Conservation (phyloP, 2,888 invertebrate species). For the Sylvicola cinctus region DNA sequence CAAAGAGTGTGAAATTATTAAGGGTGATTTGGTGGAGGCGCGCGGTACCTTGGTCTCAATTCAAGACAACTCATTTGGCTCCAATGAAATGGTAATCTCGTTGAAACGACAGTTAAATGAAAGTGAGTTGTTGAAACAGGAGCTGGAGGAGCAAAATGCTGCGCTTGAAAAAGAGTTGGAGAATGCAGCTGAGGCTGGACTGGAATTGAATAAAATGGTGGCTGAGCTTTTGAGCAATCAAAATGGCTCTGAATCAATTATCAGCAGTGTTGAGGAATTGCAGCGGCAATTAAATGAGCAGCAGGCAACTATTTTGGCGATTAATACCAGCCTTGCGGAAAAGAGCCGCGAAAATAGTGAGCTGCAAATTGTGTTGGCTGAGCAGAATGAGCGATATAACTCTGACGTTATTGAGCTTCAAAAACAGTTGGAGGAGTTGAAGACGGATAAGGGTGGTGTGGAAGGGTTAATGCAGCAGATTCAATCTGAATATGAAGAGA, state of each 20-base stretch:
- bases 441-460: constrained; percentile 22
- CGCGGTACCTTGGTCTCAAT: constrained; percentile 38
- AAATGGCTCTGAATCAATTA: constrained; percentile 34
- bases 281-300: constrained; percentile 43
- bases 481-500: constrained; percentile 8
- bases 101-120: constrained; percentile 42
- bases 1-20: constrained; percentile 43
- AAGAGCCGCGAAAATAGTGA: constrained; percentile 34
- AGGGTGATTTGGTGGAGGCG: constrained; percentile 37
- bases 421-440: constrained; percentile 30
- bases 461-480: constrained; percentile 18
- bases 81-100: constrained; percentile 48
- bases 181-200: constrained; percentile 56
- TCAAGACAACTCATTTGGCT: constrained; percentile 48
- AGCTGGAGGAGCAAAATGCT: constrained; percentile 44
- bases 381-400: constrained; percentile 28
- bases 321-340: constrained; percentile 29
- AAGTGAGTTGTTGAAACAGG: constrained; percentile 24
- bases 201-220: constrained; percentile 50
- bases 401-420: constrained; percentile 35
- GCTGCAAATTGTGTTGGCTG: constrained; percentile 22
- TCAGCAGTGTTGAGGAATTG: constrained; percentile 41
- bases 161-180: constrained; percentile 54
- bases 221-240: constrained; percentile 45
- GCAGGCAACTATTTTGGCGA: constrained; percentile 31